A percentile compares a stretch with the other conserved stretches of the same genome.
These are phyloP conservation scores for Galerucella nymphaeae DNA, from an alignment of 2,888 invertebrate species.

Conservation along the genomic window DNA sequence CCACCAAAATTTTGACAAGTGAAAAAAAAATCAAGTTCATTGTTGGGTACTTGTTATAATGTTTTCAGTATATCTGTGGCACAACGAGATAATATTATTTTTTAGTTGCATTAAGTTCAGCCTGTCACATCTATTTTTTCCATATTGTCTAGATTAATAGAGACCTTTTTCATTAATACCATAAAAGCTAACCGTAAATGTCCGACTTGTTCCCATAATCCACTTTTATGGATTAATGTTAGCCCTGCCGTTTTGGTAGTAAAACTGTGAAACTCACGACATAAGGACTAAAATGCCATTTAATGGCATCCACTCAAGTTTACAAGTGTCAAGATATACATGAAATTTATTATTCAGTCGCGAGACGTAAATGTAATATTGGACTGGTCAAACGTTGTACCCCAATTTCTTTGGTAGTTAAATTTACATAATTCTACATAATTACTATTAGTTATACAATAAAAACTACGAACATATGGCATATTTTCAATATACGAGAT, in stretches of 20 bases:
- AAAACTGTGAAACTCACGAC: neutral
- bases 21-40: too few species aligned
- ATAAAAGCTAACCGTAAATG: too few species aligned
- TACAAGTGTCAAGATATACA: constrained; percentile 1
- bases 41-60: neutral
- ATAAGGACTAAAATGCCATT: neutral
- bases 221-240: neutral
- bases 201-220: too few species aligned
- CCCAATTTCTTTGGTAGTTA: constrained; percentile 25
- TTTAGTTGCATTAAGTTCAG: too few species aligned
- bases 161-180: too few species aligned
- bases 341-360: neutral
- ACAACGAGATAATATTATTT: too few species aligned
- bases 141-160: too few species aligned
- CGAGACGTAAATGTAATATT: constrained; percentile 15
- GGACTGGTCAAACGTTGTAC: constrained; percentile 15
- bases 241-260: neutral
- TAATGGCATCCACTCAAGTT: neutral
- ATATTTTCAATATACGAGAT: neutral
- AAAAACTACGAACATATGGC: neutral
- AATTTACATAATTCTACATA: constrained; percentile 29
- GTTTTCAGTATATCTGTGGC: too few species aligned
- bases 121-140: too few species aligned
- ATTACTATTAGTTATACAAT: constrained; percentile 2
- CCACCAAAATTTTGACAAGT: too few species aligned